Evolutionary conservation across 2,888 invertebrate species (phyloP).

Genomic region (Tribolium freemani): DNA sequence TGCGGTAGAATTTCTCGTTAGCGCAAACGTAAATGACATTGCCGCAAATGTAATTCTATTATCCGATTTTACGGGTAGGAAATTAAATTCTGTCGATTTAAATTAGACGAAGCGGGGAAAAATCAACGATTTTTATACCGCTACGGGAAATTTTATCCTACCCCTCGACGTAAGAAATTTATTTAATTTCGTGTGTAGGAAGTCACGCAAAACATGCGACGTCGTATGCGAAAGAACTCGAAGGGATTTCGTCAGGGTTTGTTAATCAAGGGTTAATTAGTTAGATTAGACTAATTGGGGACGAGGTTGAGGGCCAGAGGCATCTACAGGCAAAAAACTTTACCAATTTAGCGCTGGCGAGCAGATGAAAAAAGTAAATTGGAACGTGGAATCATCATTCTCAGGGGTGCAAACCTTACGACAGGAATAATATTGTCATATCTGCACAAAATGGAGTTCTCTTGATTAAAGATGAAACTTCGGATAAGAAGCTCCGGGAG

Average conservation of each 20-base stretch:
- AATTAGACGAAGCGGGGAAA: slow-evolving; percentile 20
- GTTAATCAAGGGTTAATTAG: neutral
- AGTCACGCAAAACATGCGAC: slow-evolving; percentile 21
- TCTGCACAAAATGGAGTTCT: neutral
- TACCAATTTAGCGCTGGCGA: neutral
- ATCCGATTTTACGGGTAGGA: slow-evolving; percentile 23
- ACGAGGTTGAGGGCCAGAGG: neutral
- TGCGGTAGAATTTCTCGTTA: slow-evolving; percentile 28
- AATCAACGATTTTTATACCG: neutral
- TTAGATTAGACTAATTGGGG: neutral
- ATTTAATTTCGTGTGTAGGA: slow-evolving; percentile 9
- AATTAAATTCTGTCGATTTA: slow-evolving; percentile 37
- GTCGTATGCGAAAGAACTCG: neutral
- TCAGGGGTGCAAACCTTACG: neutral
- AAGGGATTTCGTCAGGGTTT: neutral
- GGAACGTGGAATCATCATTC: neutral
- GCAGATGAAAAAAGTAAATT: slow-evolving; percentile 12
- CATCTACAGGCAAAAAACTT: neutral
- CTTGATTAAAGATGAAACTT: slow-evolving; percentile 24
- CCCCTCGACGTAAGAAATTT: slow-evolving; percentile 9
- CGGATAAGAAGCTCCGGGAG: slow-evolving; percentile 6
- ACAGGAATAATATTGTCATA: slow-evolving; percentile 9
- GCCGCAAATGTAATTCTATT: slow-evolving; percentile 33
- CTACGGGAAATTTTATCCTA: slow-evolving; percentile 12
- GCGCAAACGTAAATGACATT: slow-evolving; percentile 22